A percentile compares a stretch with the other conserved stretches of the same genome.
These are phyloP conservation scores for Chrysotoxum bicinctum DNA, from an alignment of 2,888 invertebrate species.

Conservation along the genomic window DNA sequence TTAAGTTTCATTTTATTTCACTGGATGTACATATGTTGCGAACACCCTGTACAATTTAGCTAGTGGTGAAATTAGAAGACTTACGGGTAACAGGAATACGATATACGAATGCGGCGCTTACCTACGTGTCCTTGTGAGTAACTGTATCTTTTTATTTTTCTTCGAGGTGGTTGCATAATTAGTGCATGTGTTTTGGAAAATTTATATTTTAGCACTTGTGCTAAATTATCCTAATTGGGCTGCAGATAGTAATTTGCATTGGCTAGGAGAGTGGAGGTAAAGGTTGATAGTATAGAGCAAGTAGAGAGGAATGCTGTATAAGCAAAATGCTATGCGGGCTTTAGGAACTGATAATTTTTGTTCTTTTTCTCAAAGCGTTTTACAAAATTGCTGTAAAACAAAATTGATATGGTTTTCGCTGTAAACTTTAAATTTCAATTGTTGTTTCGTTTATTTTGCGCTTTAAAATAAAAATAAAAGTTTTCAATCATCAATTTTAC, in stretches of 20 bases:
- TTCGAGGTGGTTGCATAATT: slow-evolving; percentile 35
- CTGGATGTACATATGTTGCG: too few species aligned
- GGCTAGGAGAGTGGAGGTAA: background rate
- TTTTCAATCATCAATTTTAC: too few species aligned
- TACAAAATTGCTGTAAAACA: too few species aligned
- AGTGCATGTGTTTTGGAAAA: slow-evolving; percentile 25
- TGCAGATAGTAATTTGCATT: slow-evolving; percentile 40
- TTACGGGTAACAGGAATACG: slow-evolving; percentile 20
- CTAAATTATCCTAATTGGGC: slow-evolving; percentile 47
- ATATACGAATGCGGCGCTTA: background rate
- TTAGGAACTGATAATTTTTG: background rate
- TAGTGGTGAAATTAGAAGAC: slow-evolving; percentile 27
- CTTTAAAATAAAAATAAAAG: too few species aligned
- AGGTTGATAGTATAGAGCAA: background rate
- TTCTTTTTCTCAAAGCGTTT: too few species aligned
- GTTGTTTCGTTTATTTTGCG: too few species aligned
- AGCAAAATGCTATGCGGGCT: background rate
- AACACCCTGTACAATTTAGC: background rate
- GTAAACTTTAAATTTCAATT: too few species aligned
- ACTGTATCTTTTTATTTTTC: background rate
- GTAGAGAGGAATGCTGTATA: background rate
- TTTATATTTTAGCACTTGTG: slow-evolving; percentile 17
- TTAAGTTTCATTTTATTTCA: too few species aligned
- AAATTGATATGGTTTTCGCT: too few species aligned
- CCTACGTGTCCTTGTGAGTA: slow-evolving; percentile 29